A percentile compares a stretch with the other conserved stretches of the same genome.
Evolutionary conservation across 1,140 invertebrate genomes (phyloP).

Genomic region (Heliothis virescens): DNA sequence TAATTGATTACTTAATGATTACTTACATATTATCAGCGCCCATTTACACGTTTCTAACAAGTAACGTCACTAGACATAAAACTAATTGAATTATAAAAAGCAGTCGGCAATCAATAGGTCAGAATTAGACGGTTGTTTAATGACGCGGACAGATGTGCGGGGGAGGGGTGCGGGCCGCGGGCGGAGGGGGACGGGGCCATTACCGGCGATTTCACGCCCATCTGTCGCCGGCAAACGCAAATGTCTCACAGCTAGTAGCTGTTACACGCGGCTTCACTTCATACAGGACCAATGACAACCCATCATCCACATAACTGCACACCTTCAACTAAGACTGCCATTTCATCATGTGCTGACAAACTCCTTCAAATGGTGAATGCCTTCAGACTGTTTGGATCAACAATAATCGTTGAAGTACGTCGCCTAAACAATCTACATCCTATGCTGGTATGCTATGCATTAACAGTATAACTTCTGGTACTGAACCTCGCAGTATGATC

Average conservation of each 20-base stretch:
- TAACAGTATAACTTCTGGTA: no score
- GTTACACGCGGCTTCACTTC: neutral
- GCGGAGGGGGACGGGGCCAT: constrained; percentile 14
- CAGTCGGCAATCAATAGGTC: constrained; percentile 39
- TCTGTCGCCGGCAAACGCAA: constrained; percentile 51
- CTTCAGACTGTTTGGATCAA: no score
- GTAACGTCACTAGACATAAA: constrained; percentile 18
- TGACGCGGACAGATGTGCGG: constrained; percentile 19
- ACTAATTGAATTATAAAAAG: constrained; percentile 42
- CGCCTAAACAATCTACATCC: no score
- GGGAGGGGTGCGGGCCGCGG: neutral
- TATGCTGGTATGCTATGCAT: no score
- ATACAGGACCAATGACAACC: no score
- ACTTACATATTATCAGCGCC: neutral
- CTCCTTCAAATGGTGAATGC: no score
- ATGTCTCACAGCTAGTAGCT: constrained; percentile 17
- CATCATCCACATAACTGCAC: no score
- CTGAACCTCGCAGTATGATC: no score
- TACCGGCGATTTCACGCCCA: constrained; percentile 52
- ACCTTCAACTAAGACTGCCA: no score
- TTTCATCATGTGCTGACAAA: no score
- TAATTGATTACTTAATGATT: neutral
- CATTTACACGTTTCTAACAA: constrained; percentile 36
- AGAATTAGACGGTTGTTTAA: constrained; percentile 46
- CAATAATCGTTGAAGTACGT: no score